A percentile compares a stretch with the other conserved stretches of the same genome.
Conservation (phyloP, 2,113 vertebrate genomes). For the Bujurquina vittata region DNA sequence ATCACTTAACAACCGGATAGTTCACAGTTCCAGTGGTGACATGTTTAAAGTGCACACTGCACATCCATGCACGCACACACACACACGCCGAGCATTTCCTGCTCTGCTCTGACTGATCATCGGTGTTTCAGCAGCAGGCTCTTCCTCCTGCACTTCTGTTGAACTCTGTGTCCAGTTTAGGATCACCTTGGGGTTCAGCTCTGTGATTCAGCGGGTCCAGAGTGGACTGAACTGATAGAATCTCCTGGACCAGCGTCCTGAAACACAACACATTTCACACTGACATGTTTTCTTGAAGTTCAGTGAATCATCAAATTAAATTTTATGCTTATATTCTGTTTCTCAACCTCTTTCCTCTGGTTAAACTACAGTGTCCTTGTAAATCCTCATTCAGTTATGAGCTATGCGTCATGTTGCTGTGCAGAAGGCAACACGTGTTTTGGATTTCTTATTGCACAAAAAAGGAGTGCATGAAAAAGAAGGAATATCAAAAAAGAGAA, state of each 20-base stretch:
- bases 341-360: too few relatives aligned
- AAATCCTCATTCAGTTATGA: too few relatives aligned
- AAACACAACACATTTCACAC: background rate
- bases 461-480: too few relatives aligned
- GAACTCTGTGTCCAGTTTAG: background rate
- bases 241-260: conserved; percentile 62
- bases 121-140: conserved; percentile 46
- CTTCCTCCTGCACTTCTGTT: background rate
- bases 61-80: background rate
- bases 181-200: background rate
- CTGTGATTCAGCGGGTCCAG: background rate
- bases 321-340: background rate
- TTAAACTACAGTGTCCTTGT: too few relatives aligned
- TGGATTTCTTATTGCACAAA: too few relatives aligned
- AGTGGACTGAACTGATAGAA: conserved; percentile 21
- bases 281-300: background rate
- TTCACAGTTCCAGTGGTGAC: background rate
- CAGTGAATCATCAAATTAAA: background rate
- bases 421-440: too few relatives aligned
- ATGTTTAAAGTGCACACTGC: background rate
- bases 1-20: too few relatives aligned
- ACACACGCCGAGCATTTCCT: background rate
- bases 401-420: too few relatives aligned
- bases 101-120: background rate
- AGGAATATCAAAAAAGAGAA: too few relatives aligned